A percentile compares a stretch with the other conserved stretches of the same genome.
phyloP scores from a whole-genome alignment of 2,888 invertebrate species.

The Leptopilina syphax region DNA sequence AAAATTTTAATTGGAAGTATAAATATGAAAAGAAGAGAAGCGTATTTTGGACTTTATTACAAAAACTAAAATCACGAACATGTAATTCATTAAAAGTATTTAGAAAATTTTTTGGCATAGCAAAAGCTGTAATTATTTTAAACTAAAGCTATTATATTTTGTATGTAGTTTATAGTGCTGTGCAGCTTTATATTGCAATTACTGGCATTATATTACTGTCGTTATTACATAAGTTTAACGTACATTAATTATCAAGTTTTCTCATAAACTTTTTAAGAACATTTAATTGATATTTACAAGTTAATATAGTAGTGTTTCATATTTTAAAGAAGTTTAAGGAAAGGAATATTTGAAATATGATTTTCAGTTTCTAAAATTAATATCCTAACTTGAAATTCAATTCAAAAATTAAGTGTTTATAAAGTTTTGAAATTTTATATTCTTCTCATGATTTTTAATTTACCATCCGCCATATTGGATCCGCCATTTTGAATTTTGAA shows the following conservation, averaged over 20 bases:
- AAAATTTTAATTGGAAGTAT: background rate
- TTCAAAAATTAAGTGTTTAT: too few relatives aligned
- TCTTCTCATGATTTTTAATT: too few relatives aligned
- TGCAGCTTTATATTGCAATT: background rate
- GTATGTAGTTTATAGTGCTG: background rate
- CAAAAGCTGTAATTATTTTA: background rate
- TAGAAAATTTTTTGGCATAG: background rate
- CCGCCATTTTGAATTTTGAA: too few relatives aligned
- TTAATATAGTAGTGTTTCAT: too few relatives aligned
- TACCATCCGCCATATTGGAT: too few relatives aligned
- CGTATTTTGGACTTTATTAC: background rate
- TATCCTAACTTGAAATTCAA: too few relatives aligned
- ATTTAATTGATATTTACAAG: background rate
- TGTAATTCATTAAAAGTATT: background rate
- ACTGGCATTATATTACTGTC: conserved; percentile 26
- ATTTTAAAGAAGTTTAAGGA: too few relatives aligned
- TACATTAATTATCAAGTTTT: conserved; percentile 17
- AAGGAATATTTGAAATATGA: too few relatives aligned
- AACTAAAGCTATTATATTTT: background rate
- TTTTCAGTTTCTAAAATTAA: too few relatives aligned
- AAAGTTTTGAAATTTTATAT: too few relatives aligned
- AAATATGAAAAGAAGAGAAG: background rate
- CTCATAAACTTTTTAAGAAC: conserved; percentile 1
- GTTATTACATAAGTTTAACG: conserved; percentile 2
- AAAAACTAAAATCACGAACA: too few relatives aligned